Evolutionary conservation across 2,888 invertebrate species (phyloP).

Genomic region (Ernsta delagoae): DNA sequence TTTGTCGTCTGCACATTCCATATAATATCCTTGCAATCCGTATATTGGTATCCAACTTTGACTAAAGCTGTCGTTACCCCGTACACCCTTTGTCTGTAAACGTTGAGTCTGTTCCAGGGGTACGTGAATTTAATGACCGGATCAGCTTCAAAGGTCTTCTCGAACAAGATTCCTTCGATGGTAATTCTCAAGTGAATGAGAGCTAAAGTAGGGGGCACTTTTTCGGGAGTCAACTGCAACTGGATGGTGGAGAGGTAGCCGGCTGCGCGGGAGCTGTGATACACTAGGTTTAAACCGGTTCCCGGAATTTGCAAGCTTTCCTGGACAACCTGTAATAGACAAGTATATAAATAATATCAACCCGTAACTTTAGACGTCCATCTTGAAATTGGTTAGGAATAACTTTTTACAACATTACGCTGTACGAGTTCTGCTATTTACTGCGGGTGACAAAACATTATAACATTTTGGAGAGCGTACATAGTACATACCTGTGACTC

Average conservation of each 20-base stretch:
- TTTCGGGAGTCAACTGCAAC: constrained; percentile 94
- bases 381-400: not conserved
- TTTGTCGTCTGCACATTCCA: constrained; percentile 99
- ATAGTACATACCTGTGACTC: constrained; percentile 88
- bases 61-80: constrained; percentile 98
- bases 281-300: constrained; percentile 97
- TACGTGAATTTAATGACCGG: constrained; percentile 98
- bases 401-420: too few species aligned
- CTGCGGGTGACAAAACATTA: too few species aligned
- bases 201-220: constrained; percentile 91
- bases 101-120: constrained; percentile 98
- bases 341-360: not conserved
- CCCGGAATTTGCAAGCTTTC: constrained; percentile 97
- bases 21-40: constrained; percentile 95
- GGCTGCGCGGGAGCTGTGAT: constrained; percentile 97
- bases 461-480: too few species aligned
- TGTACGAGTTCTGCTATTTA: too few species aligned
- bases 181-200: constrained; percentile 97
- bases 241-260: constrained; percentile 97
- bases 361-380: not conserved
- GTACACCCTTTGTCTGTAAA: constrained; percentile 97
- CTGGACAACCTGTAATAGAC: constrained; percentile 91
- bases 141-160: constrained; percentile 97
- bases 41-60: constrained; percentile 98
- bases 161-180: constrained; percentile 97